Evolutionary conservation across 1,140 invertebrate species (phyloP), one percentile per base, ranked within the genome.

Genomic region (Cydia pomonella): DNA sequence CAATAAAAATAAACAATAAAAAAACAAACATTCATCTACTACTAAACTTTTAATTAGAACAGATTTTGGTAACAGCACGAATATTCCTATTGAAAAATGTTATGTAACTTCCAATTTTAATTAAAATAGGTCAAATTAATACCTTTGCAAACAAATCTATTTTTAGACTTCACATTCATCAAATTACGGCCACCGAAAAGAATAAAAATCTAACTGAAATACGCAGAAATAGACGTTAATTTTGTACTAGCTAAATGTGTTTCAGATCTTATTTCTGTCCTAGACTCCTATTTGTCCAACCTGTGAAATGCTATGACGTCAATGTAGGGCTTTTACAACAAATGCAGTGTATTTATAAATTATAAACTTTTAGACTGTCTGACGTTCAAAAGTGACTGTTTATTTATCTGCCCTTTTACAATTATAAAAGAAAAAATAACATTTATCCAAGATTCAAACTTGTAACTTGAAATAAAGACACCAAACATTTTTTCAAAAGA

Each of bases 291-390:
- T 59, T 59, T 21, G 6, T 12, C n/a, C n/a, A 21, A 59, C 6
- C 53, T 59, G 16, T 59, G 53, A 59, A 59, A 59, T 59, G 16
- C 16, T 59, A 18, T 59, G 53, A 59, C 53, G 53, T 18, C 53
- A 59, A 59, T 21, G 6, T n/a, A 59, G 53, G 53, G 18, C n/a
- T 50, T 50, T 47, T 9, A 18, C 47, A 50, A 50, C n/a, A 50
- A n/a, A 50, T n/a, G n/a, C 47, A 50, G 44, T 50, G n/a, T n/a
- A n/a, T n/a, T n/a, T n/a, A n/a, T n/a, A n/a, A n/a, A n/a, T n/a
- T n/a, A n/a, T 50, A n/a, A 18, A n/a, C 47, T 5, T 50, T 4
- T 18, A 18, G 47, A 50, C 47, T 50, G 47, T 50, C n/a, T 50
- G 16, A 50, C 47, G 47, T 50, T 50, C 18, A 16, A 4, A 50